Evolutionary conservation across 1,140 invertebrate genomes (phyloP), one percentile per base, ranked within the genome.

Genomic region (Oryzaephilus surinamensis): DNA sequence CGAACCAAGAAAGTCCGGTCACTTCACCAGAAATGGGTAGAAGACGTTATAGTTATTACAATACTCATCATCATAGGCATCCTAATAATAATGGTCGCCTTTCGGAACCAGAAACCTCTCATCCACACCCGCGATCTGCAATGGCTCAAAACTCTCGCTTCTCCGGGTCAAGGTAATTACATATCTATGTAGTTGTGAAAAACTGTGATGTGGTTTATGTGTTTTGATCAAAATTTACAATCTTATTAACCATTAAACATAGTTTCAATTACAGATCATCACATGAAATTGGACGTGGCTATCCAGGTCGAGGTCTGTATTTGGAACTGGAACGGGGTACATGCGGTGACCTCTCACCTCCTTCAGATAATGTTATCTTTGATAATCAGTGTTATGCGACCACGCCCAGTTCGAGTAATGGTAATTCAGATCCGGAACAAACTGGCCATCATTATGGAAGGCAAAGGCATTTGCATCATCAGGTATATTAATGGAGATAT

Each of bases 381-480:
- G 88, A 93, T 70, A 89, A 91, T 66, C 85, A 89, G 56, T 91
- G 87, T 66, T 93, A 92, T 66, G 87, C 87, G 10, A 91, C 87
- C 8, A 92, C 87, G 19, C 87, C 88, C 11, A 89, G 85, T 50
- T 91, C 87, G 15, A 89, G 84, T 53, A 89, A 88, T 51, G 85
- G 85, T 21, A 89, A 89, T 66, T 87, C 84, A 21, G 85, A 88
- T 60, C 79, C 85, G 65, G 84, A 88, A 59, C 77, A 81, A 51
- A 52, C 60, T n/a, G 67, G 71, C 6, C 72, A 70, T 8, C 76
- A 79, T 48, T 68, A 66, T 41, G 58, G 59, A 14, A 55, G 64
- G 28, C 61, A 65, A 46, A 51, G 58, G 27, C 67, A 70, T 36
- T 48, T 51, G 38, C 67, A 70, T 55, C 72, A 73, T 51, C 71